These are phyloP conservation scores for Apogon talboti DNA, from an alignment of 2,797 vertebrate species.

Conservation along the genomic window DNA sequence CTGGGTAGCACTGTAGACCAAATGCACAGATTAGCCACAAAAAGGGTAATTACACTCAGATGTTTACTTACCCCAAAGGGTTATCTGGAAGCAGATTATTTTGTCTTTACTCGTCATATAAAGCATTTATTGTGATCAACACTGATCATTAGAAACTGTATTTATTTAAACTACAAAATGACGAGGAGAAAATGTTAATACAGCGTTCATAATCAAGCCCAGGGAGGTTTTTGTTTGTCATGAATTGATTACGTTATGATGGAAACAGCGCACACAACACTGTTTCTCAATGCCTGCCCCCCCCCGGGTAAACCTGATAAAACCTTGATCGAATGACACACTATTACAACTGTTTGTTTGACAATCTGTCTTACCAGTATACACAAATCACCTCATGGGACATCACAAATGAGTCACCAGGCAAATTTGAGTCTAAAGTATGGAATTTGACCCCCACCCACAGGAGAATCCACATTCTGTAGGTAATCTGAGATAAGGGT, in stretches of 20 bases:
- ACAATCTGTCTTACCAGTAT: constrained; percentile 16
- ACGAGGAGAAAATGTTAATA: no score
- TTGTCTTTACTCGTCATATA: not conserved
- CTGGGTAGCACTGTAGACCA: constrained; percentile 81
- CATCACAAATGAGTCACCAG: constrained; percentile 44
- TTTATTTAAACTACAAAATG: no score
- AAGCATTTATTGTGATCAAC: no score
- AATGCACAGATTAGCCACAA: constrained; percentile 17
- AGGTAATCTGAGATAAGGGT: constrained; percentile 32
- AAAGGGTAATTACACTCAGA: not conserved
- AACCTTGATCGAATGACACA: constrained; percentile 31
- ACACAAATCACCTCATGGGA: constrained; percentile 29
- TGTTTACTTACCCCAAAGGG: not conserved
- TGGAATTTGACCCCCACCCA: constrained; percentile 63
- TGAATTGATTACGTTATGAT: constrained; percentile 4
- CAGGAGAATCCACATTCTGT: constrained; percentile 23
- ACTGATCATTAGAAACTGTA: no score
- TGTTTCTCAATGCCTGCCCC: constrained; percentile 27
- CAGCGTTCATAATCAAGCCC: no score
- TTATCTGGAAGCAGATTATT: no score
- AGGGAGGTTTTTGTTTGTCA: not conserved
- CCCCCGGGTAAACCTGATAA: constrained; percentile 7
- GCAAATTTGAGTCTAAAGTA: constrained; percentile 23
- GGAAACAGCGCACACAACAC: constrained; percentile 2
- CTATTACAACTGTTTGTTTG: constrained; percentile 27